Evolutionary conservation across 2,113 vertebrate genomes (phyloP).

Genomic region (Bubo bubo): DNA sequence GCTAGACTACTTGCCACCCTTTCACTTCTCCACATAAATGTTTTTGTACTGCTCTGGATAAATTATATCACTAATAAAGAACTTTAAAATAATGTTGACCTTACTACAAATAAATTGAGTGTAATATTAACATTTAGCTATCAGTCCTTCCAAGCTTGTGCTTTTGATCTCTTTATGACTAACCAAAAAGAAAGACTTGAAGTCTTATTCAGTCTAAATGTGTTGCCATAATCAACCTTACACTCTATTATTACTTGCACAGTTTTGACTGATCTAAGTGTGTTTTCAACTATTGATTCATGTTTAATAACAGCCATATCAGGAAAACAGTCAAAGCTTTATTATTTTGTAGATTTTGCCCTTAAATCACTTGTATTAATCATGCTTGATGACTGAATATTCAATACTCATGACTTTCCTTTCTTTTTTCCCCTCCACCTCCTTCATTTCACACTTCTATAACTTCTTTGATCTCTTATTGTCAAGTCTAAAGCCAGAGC

Average conservation of each 20-base stretch:
- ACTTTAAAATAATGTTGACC: constrained; percentile 19
- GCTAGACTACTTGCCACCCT: not conserved
- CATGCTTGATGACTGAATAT: constrained; percentile 28
- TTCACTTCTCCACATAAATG: not conserved
- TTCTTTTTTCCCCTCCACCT: not conserved
- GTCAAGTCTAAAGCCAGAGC: not conserved
- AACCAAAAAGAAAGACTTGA: constrained; percentile 48
- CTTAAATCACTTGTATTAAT: constrained; percentile 60
- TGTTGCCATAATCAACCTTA: constrained; percentile 17
- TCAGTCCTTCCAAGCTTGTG: not conserved
- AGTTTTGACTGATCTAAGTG: constrained; percentile 41
- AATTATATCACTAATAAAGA: constrained; percentile 22
- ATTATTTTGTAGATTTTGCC: constrained; percentile 42
- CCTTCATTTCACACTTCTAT: constrained; percentile 17
- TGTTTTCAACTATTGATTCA: constrained; percentile 53
- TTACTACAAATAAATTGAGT: constrained; percentile 4
- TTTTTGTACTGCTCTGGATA: not conserved
- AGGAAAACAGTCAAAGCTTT: constrained; percentile 38
- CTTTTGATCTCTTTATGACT: constrained; percentile 47
- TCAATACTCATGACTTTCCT: constrained; percentile 11
- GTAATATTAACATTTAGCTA: constrained; percentile 9
- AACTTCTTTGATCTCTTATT: constrained; percentile 37
- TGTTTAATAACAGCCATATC: constrained; percentile 43
- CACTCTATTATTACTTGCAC: constrained; percentile 28
- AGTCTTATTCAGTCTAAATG: constrained; percentile 33